These are phyloP conservation scores for Melanotaenia parkinsoni DNA, from an alignment of 2,797 vertebrate genomes.

Conservation along the genomic window DNA sequence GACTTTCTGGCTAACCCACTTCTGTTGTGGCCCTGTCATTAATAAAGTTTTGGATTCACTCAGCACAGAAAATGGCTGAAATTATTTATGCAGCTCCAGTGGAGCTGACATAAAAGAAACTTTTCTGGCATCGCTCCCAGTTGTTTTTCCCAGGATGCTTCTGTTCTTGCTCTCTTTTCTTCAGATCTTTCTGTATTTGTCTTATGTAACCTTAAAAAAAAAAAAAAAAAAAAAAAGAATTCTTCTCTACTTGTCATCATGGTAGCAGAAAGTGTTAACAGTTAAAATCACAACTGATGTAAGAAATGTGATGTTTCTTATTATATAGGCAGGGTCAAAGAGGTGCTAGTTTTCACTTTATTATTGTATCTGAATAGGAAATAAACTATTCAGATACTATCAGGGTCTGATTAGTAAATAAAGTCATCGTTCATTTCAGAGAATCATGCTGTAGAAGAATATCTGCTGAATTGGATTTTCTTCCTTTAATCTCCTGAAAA, in stretches of 20 bases:
- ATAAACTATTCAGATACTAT: too few relatives aligned
- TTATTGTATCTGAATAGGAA: neutral
- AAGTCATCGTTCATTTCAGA: neutral
- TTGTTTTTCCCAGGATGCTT: slow-evolving; percentile 52
- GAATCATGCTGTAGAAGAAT: neutral
- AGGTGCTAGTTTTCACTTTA: neutral
- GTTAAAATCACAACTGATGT: neutral
- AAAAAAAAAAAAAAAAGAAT: neutral
- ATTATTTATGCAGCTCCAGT: slow-evolving; percentile 60
- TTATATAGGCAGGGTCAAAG: neutral
- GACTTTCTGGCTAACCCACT: slow-evolving; percentile 49
- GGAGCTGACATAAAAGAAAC: slow-evolving; percentile 69
- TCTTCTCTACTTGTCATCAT: rapidly evolving
- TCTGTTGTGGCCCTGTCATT: slow-evolving; percentile 50
- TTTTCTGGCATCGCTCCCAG: slow-evolving; percentile 54
- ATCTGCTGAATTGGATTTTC: neutral
- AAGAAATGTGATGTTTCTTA: neutral
- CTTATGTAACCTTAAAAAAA: slow-evolving; percentile 28
- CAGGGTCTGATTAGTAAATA: neutral
- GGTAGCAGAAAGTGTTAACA: neutral
- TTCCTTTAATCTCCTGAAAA: slow-evolving; percentile 1
- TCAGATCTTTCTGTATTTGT: slow-evolving; percentile 50
- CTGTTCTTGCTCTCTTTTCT: slow-evolving; percentile 43
- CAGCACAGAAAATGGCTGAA: slow-evolving; percentile 41
- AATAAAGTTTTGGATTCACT: slow-evolving; percentile 48